Conservation (phyloP, 2,888 invertebrate species). For the Hofmannophila pseudospretella region DNA sequence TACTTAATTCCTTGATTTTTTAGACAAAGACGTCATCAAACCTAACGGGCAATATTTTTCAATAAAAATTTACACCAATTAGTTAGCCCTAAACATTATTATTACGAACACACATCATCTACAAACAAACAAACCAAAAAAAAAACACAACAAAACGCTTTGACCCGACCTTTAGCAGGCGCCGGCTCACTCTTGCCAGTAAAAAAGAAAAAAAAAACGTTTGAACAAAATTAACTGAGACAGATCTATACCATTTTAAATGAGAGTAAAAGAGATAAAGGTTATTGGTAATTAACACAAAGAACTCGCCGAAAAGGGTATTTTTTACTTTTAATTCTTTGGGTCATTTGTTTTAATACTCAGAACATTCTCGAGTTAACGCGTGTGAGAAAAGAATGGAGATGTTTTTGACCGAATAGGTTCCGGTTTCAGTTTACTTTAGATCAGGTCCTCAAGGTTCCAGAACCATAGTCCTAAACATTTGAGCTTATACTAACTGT, state of each 20-base stretch:
- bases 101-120: constrained; percentile 64
- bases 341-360: constrained; percentile 57
- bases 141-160: constrained; percentile 52
- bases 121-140: constrained; percentile 56
- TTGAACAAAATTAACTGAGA: constrained; percentile 23
- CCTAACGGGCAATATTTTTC: constrained; percentile 32
- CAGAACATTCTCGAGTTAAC: constrained; percentile 34
- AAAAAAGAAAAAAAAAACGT: no score
- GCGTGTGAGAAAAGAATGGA: constrained; percentile 43
- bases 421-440: no score
- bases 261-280: constrained; percentile 21
- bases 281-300: constrained; percentile 62
- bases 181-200: constrained; percentile 32
- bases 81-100: constrained; percentile 68
- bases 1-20: no score
- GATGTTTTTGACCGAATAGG: no score
- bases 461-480: no score
- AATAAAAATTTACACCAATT: constrained; percentile 75
- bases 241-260: constrained; percentile 12
- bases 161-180: constrained; percentile 72
- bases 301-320: constrained; percentile 66
- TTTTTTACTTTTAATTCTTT: constrained; percentile 45
- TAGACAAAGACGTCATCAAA: no score
- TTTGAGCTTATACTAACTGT: no score
- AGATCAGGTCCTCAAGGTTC: no score